Evolutionary conservation across 2,888 invertebrate genomes (phyloP).

Genomic region (Empis stercorea): DNA sequence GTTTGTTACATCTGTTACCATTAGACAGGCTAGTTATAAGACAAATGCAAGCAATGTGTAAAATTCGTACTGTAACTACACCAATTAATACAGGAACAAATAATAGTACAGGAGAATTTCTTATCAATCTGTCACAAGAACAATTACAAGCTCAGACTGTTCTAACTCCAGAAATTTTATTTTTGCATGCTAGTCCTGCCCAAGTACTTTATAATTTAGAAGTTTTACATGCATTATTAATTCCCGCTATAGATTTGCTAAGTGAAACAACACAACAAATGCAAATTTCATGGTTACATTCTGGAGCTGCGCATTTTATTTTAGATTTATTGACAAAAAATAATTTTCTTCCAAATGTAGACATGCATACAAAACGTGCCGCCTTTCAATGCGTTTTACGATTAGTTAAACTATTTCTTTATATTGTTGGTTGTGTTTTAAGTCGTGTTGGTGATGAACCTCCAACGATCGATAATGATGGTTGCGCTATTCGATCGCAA

Average conservation of each 20-base stretch:
- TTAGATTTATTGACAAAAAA: slow-evolving; percentile 74
- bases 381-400: slow-evolving; percentile 81
- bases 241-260: slow-evolving; percentile 77
- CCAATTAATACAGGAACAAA: slow-evolving; percentile 1
- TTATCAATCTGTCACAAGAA: neutral
- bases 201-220: slow-evolving; percentile 64
- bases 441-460: slow-evolving; percentile 46
- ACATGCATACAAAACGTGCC: slow-evolving; percentile 60
- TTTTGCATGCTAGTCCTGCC: slow-evolving; percentile 58
- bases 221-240: slow-evolving; percentile 78
- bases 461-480: slow-evolving; percentile 32
- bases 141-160: neutral
- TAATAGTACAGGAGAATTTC: neutral
- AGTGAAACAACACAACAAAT: slow-evolving; percentile 50
- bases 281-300: slow-evolving; percentile 49
- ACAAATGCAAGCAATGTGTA: slow-evolving; percentile 32
- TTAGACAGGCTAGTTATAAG: slow-evolving; percentile 37
- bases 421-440: slow-evolving; percentile 71
- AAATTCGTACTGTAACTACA: slow-evolving; percentile 7
- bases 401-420: slow-evolving; percentile 76
- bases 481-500: slow-evolving; percentile 32
- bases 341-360: slow-evolving; percentile 67
- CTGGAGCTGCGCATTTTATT: slow-evolving; percentile 47
- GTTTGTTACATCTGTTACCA: slow-evolving; percentile 30
- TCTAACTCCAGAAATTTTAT: slow-evolving; percentile 45